Base-by-base conservation (phyloP, 2,888 invertebrate genomes). In the Idaea straminata region DNA sequence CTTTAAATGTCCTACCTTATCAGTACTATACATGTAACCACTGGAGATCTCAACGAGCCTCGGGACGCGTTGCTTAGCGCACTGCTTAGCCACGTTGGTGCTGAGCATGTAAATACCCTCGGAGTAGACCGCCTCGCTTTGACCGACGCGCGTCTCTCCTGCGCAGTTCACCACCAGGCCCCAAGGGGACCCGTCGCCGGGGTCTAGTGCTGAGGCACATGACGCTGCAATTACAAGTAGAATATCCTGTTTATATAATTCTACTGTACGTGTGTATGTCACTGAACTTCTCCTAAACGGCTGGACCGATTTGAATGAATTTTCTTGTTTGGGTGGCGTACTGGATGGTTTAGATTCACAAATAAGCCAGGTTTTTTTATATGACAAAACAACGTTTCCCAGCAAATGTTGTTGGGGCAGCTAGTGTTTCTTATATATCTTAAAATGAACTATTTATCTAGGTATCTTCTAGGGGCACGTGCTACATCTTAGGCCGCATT, bases 101-200 rank as follows among this genome's bases (percentile, higher is more conserved):
- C 97, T 97, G 57, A 98, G 92, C 75, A 96, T 97, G 68, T 95
- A 94, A 72, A 98, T 96, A 15, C 98, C 98, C 85, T 98, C 98
- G 76, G 96, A 95, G 87, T 98, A 98, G 25, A 98, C 97, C 3
- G 97, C 96, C 84, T 98, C 98, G 13, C 96, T 96, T 91, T 98
- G 97, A 15, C 97, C 97, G 65, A 95, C 95, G 83, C 98, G 96
- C 4, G 98, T 98, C 90, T 98, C 98, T 3, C 97, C 97, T 0
- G 98, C 98, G 84, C 98, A 97, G 90, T 98, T 98, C 69, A 97
- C 95, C 61, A 97, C 97, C 83, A 95, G 95, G 78, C 96, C 95
- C 95, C 97, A 97, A 0, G 84, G 84, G 4, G 86, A 87, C 0
- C 93, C 94, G 63, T 94, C 94, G 69, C 94, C 93, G 1, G 94